A percentile compares a stretch with the other conserved stretches of the same genome.
phyloP scores from a whole-genome alignment of 1,140 invertebrate genomes.

The Heliconius congener region DNA sequence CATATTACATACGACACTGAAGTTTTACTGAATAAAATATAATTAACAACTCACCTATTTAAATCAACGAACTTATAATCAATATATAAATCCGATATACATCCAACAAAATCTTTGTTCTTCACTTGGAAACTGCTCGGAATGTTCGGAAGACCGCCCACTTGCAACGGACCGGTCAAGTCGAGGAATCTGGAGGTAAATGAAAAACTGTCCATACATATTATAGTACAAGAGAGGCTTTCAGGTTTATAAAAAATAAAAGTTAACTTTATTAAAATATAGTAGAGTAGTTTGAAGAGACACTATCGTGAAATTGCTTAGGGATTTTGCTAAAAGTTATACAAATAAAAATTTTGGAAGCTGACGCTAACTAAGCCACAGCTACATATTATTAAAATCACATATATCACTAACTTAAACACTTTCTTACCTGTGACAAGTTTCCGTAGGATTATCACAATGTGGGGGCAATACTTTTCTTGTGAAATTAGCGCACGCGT shows the following conservation, averaged over 20 bases:
- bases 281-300: neutral
- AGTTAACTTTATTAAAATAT: neutral
- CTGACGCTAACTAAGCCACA: no score
- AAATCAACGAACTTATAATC: slow-evolving; percentile 95
- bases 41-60: slow-evolving; percentile 83
- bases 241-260: neutral
- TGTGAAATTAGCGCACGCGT: slow-evolving; percentile 91
- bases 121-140: slow-evolving; percentile 91
- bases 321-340: no score
- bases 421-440: slow-evolving; percentile 87
- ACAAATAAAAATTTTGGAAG: no score
- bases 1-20: no score
- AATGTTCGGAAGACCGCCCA: slow-evolving; percentile 95
- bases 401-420: no score
- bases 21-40: no score
- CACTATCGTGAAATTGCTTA: no score
- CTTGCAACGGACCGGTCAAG: slow-evolving; percentile 95
- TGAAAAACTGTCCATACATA: slow-evolving; percentile 24
- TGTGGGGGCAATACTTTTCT: slow-evolving; percentile 87
- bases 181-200: slow-evolving; percentile 89
- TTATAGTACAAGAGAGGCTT: slow-evolving; percentile 8
- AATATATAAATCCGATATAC: slow-evolving; percentile 94
- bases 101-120: slow-evolving; percentile 94
- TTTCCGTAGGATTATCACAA: slow-evolving; percentile 93
- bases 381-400: no score